Percentiles rank a stretch among this genome's conserved stretches.
phyloP scores from a whole-genome alignment of 2,113 vertebrate genomes.

The Mustela nigripes region DNA sequence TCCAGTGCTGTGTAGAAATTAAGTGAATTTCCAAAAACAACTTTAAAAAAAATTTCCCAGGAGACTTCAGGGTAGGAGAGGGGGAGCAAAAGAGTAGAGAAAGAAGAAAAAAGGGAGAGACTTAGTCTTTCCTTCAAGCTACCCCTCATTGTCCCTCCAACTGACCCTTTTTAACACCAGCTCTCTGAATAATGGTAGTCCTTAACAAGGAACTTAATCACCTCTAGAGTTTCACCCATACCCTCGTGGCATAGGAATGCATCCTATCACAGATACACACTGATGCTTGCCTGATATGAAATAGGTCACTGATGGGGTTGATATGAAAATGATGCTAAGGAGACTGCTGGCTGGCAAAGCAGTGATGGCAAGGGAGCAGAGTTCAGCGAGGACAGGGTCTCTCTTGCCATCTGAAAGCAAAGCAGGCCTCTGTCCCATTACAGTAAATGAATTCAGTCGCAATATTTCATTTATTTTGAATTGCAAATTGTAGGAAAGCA shows the following conservation, averaged over 20 bases:
- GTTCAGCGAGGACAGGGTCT: not conserved
- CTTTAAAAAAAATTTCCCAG: not conserved
- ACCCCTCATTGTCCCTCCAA: not conserved
- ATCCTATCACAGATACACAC: not conserved
- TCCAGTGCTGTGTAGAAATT: not conserved
- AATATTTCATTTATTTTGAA: constrained; percentile 46
- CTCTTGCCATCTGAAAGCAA: not conserved
- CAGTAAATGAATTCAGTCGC: not conserved
- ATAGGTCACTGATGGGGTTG: not conserved
- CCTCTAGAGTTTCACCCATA: not conserved
- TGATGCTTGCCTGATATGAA: not conserved
- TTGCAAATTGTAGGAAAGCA: constrained; percentile 33
- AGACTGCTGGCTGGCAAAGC: not conserved
- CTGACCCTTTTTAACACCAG: not conserved
- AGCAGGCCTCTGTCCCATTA: not conserved
- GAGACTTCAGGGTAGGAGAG: not conserved
- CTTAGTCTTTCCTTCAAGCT: not conserved
- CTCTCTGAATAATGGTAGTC: not conserved
- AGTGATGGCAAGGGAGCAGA: not conserved
- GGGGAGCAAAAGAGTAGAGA: not conserved
- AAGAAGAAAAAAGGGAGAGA: not conserved
- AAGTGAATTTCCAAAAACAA: not conserved
- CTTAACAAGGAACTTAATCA: not conserved
- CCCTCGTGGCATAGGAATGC: not conserved
- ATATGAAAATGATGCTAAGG: constrained; percentile 33